Conservation (phyloP, 1,140 invertebrate species). For the Drosophila punjabiensis region DNA sequence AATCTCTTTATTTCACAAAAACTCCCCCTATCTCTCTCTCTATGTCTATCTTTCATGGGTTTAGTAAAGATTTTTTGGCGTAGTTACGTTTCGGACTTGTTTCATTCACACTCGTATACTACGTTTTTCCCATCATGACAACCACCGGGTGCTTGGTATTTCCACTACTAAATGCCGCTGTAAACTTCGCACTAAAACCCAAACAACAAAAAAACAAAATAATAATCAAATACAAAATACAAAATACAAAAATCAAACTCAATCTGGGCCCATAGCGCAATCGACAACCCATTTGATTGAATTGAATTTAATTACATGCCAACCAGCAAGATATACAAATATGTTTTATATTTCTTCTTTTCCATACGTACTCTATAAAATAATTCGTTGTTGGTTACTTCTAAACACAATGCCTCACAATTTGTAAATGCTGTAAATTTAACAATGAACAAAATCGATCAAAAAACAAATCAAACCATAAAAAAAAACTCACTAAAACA, state of each 20-base stretch:
- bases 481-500: slow-evolving; percentile 31
- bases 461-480: slow-evolving; percentile 1
- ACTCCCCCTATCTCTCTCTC: neutral
- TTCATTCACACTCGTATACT: slow-evolving; percentile 47
- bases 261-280: slow-evolving; percentile 66
- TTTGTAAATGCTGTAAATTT: slow-evolving; percentile 79
- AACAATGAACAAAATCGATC: slow-evolving; percentile 29
- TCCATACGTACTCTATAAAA: slow-evolving; percentile 42
- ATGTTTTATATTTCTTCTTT: slow-evolving; percentile 77
- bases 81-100: slow-evolving; percentile 37
- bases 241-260: slow-evolving; percentile 42
- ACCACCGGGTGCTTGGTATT: slow-evolving; percentile 76
- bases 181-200: slow-evolving; percentile 81
- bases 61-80: slow-evolving; percentile 36
- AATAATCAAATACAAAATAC: slow-evolving; percentile 22
- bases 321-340: slow-evolving; percentile 53
- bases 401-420: slow-evolving; percentile 32
- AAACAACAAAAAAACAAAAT: slow-evolving; percentile 32
- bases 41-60: slow-evolving; percentile 43
- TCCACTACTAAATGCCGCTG: slow-evolving; percentile 79
- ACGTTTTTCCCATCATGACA: slow-evolving; percentile 51
- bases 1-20: slow-evolving; percentile 31
- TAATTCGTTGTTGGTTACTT: slow-evolving; percentile 54
- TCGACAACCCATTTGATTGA: slow-evolving; percentile 60
- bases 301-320: slow-evolving; percentile 50